Conservation (phyloP, 2,888 invertebrate genomes). For the Cremastinae sp. region DNA sequence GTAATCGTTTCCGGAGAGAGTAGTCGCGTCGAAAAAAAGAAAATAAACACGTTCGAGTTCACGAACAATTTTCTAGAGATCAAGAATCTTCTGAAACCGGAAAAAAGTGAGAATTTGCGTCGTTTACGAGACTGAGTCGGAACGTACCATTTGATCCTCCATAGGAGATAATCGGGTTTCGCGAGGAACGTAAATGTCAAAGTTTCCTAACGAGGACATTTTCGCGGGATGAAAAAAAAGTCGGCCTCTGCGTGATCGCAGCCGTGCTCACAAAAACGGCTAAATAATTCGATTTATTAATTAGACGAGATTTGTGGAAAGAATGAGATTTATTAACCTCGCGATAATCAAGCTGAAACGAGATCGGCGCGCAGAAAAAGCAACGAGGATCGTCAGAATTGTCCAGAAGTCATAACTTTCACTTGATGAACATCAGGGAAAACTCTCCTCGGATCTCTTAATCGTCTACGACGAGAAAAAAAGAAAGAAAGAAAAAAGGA, state of each 20-base stretch:
- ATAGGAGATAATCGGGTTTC: no score
- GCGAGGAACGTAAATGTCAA: slow-evolving; percentile 4
- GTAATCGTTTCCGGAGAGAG: no score
- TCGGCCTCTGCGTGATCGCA: background rate
- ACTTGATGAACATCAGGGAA: no score
- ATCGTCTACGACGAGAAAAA: background rate
- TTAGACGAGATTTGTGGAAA: background rate
- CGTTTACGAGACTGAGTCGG: no score
- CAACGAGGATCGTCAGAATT: background rate
- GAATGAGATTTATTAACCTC: slow-evolving; percentile 1
- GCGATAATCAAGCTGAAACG: background rate
- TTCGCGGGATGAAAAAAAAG: no score
- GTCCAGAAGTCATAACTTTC: background rate
- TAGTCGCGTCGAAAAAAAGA: no score
- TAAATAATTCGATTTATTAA: slow-evolving; percentile 15
- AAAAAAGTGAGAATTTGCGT: no score
- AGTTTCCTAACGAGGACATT: background rate
- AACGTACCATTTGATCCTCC: no score
- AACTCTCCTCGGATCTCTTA: background rate
- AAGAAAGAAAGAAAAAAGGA: background rate
- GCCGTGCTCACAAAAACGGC: no score
- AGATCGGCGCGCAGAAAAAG: no score
- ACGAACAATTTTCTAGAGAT: background rate
- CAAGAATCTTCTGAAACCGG: background rate
- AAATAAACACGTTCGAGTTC: background rate